Evolutionary conservation across 2,888 invertebrate genomes (phyloP).

Genomic region (Drosophila niveifrons): DNA sequence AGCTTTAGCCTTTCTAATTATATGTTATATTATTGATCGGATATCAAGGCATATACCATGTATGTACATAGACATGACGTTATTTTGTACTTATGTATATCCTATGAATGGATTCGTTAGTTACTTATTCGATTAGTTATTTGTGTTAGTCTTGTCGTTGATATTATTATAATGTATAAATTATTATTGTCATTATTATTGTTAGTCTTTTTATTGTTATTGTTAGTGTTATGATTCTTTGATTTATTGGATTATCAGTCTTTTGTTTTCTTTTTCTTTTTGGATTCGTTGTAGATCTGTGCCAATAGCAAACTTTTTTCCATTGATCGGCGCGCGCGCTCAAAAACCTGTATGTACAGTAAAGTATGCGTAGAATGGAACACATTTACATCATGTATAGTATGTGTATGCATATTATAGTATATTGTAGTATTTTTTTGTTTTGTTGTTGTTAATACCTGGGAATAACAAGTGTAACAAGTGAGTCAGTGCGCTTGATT

Average conservation of each 20-base stretch:
- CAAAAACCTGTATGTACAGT: constrained; percentile 54
- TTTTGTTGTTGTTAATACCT: constrained; percentile 45
- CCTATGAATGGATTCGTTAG: constrained; percentile 25
- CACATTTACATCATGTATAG: constrained; percentile 22
- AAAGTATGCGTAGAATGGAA: constrained; percentile 57
- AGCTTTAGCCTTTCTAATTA: constrained; percentile 1
- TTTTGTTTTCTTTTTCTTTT: constrained; percentile 10
- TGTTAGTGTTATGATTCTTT: constrained; percentile 23
- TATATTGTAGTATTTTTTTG: constrained; percentile 1
- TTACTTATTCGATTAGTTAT: constrained; percentile 26
- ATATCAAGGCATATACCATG: constrained; percentile 18
- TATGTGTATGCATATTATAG: constrained; percentile 17
- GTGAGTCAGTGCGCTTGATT: constrained; percentile 52
- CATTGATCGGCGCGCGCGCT: constrained; percentile 48
- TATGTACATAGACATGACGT: constrained; percentile 40
- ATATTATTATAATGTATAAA: constrained; percentile 16
- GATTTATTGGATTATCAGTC: constrained; percentile 35
- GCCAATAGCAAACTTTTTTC: constrained; percentile 82
- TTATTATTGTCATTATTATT: constrained; percentile 19
- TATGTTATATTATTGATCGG: background rate
- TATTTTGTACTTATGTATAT: constrained; percentile 28
- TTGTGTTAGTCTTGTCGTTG: constrained; percentile 31
- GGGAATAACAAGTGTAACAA: constrained; percentile 45
- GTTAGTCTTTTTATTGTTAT: constrained; percentile 25
- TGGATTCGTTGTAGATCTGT: constrained; percentile 75